These are phyloP conservation scores for Origma solitaria DNA, from an alignment of 2,113 vertebrate species.

Conservation along the genomic window DNA sequence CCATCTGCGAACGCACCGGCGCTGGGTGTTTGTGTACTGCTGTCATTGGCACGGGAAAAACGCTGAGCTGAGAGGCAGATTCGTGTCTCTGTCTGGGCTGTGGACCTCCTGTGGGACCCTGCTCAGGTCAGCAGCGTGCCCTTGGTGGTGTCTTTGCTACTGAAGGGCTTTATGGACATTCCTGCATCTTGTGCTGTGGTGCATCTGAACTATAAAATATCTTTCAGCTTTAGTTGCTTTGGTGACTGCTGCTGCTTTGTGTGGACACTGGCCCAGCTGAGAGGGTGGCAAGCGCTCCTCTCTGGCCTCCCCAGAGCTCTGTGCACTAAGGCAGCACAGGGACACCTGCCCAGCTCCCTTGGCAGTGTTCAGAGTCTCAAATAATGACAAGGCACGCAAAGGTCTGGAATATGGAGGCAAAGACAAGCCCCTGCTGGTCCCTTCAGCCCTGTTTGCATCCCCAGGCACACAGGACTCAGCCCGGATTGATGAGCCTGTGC, in stretches of 20 bases:
- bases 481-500: rapidly evolving
- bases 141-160: background rate
- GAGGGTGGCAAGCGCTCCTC: background rate
- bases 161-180: rapidly evolving
- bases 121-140: background rate
- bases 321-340: background rate
- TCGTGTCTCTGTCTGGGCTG: background rate
- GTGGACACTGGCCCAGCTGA: background rate
- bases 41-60: background rate
- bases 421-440: background rate
- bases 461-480: background rate
- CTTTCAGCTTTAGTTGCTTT: background rate
- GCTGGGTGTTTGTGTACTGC: background rate
- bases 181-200: background rate
- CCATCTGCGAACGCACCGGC: background rate
- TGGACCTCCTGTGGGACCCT: background rate
- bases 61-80: background rate
- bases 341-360: background rate
- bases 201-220: background rate
- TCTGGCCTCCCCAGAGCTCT: background rate
- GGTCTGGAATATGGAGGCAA: background rate
- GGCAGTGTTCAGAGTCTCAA: background rate
- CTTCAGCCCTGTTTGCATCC: background rate
- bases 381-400: background rate
- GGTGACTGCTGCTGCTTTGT: background rate